These are phyloP conservation scores for Metellina segmentata DNA, from an alignment of 2,888 invertebrate genomes.

Conservation along the genomic window DNA sequence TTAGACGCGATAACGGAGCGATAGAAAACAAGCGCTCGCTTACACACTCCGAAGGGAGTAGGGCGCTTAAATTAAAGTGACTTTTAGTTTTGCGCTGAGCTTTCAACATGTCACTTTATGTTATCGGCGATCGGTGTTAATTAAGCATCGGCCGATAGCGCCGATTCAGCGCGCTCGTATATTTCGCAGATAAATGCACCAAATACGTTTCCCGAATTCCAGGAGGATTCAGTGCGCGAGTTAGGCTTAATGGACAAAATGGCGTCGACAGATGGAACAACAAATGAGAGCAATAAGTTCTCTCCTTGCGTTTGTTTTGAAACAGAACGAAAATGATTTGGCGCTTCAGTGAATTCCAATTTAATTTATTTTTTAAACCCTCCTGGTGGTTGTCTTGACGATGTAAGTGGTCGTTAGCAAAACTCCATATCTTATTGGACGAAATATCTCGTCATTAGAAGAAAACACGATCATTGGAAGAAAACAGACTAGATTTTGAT, in stretches of 20 bases:
- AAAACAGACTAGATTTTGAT: no score
- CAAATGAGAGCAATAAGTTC: not conserved
- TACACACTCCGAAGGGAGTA: not conserved
- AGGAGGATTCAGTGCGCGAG: not conserved
- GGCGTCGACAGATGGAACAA: not conserved
- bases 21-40: not conserved
- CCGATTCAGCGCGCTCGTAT: slow-evolving; percentile 1
- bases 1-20: no score
- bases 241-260: not conserved
- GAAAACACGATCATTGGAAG: no score
- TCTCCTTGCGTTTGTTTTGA: not conserved
- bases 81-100: not conserved
- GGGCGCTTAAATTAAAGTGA: not conserved
- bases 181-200: slow-evolving; percentile 35
- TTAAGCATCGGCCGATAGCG: slow-evolving; percentile 22
- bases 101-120: slow-evolving; percentile 31
- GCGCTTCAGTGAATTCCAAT: no score
- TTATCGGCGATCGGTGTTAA: slow-evolving; percentile 30
- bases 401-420: no score
- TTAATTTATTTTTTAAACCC: no score
- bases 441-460: no score
- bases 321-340: no score
- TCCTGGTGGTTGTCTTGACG: no score
- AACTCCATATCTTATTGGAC: no score
- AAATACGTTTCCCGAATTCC: slow-evolving; percentile 15